Evolutionary conservation across 1,140 invertebrate species (phyloP), one percentile per base, ranked within the genome.

Genomic region (Zaprionus capensis): DNA sequence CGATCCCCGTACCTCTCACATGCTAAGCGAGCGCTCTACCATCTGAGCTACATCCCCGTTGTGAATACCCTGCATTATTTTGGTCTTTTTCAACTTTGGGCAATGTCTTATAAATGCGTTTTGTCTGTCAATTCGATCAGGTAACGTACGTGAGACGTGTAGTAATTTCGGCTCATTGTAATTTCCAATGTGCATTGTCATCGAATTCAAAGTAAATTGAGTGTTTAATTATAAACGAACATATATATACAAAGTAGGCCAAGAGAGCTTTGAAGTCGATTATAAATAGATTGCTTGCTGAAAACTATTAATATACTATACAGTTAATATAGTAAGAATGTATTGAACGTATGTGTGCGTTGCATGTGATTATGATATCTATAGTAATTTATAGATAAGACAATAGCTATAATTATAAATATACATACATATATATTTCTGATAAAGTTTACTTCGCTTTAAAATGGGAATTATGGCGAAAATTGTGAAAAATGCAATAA

Each of bases 1-100:
- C 95, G 95, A 96, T 96, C 95, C 95, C 94, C 94, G 95, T 96
- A 96, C 95, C 95, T 96, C 95, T 96, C 95, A 94, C 95, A 96
- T 96, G 95, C 95, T 96, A 96, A 96, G 95, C 95, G 95, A 96
- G 95, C 95, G 96, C 95, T 96, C 96, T 96, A 96, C 95, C 95
- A 96, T 95, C 95, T 96, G 96, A 96, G 96, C 95, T 96, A 96
- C 95, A 92, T 92, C 92, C 92, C 92, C 91, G 31, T 80, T 58
- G 34, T 77, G 17, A 4, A 15, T 41, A 4, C 0, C 1, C 7
- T 6, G 56, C 36, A 66, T 79, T 75, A 12, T 76, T 34, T 75
- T 78, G 58, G 53, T 57, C 28, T 20, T 49, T 15, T 73, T n/a
- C 38, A 78, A 26, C 46, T 49, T 58, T 56, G 24, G n/a, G 41